Evolutionary conservation across 2,113 vertebrate genomes (phyloP), one percentile per base, ranked within the genome.

Genomic region (Alaudala cheleensis): DNA sequence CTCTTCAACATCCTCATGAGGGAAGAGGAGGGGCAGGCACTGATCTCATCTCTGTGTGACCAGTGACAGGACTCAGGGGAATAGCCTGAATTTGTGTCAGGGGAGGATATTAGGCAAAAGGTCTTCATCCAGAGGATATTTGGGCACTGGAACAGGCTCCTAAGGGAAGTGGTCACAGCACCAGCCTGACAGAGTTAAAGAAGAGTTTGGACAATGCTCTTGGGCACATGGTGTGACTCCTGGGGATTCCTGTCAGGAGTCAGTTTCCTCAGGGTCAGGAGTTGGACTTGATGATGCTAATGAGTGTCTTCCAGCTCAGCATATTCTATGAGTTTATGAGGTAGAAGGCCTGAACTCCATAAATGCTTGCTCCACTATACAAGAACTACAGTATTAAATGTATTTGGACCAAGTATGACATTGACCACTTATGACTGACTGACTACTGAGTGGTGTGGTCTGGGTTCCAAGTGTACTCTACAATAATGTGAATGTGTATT

Each of bases 71-170:
- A 29, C 6, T 6, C 7, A 29, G 53, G 14, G 28, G 5, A 53
- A 31, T 45, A 19, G 15, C 28, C 9, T 47, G n/a, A 12, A 60
- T 7, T 16, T 81, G 33, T 51, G 24, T 53, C 28, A n/a, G 24
- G 9, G 6, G 9, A 15, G 13, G 28, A 6, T 66, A 24, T 24
- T 5, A n/a, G 24, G 15, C n/a, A 45, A 24, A 16, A 3, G 4
- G 39, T 66, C 28, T 51, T 73, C 11, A 11, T 25, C 4, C 17
- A 23, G 4, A 34, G 14, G 10, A 7, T 44, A 0, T 0, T 3
- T 60, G 45, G 37, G 12, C 5, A 15, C 14, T 23, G 17, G 21
- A 13, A 23, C 45, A 54, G 50, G 20, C 14, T 61, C 6, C 21
- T 1, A 0, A 61, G 5, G 11, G 34, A 8, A 54, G 21, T 47